Evolutionary conservation across 2,113 vertebrate genomes (phyloP).

Genomic region (Pomatostomus ruficeps): DNA sequence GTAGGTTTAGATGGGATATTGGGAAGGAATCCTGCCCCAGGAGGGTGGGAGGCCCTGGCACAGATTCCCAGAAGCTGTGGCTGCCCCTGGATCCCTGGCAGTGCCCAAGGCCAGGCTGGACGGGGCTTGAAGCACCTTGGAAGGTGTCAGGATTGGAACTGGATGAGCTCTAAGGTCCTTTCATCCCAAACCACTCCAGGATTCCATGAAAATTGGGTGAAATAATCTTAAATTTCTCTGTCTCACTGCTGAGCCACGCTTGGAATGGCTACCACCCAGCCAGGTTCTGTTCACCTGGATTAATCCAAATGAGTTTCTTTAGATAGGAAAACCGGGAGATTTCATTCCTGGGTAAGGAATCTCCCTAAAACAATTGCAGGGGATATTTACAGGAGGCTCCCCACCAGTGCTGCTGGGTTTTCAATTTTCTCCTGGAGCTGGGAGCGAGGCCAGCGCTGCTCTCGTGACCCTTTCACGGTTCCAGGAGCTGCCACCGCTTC

Average conservation of each 20-base stretch:
- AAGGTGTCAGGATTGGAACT: background rate
- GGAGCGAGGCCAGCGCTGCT: background rate
- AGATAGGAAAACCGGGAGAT: background rate
- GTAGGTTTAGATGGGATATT: rapidly evolving
- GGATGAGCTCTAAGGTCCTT: background rate
- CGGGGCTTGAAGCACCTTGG: background rate
- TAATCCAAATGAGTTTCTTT: background rate
- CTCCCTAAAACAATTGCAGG: background rate
- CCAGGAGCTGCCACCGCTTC: background rate
- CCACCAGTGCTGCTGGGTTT: rapidly evolving
- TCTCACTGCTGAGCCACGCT: background rate
- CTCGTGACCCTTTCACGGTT: background rate
- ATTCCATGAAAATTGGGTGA: background rate
- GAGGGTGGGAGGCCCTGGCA: background rate
- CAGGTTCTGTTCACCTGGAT: background rate
- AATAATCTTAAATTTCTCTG: background rate
- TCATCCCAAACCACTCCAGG: background rate
- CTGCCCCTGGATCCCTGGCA: background rate
- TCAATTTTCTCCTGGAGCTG: background rate
- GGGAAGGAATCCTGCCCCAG: background rate
- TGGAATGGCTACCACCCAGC: background rate
- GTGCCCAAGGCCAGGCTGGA: background rate
- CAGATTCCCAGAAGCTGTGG: background rate
- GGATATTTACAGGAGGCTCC: background rate
- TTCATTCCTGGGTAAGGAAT: background rate